A percentile compares a stretch with the other conserved stretches of the same genome.
Conservation (phyloP, 2,888 invertebrate species). For the Lydus trimaculatus region DNA sequence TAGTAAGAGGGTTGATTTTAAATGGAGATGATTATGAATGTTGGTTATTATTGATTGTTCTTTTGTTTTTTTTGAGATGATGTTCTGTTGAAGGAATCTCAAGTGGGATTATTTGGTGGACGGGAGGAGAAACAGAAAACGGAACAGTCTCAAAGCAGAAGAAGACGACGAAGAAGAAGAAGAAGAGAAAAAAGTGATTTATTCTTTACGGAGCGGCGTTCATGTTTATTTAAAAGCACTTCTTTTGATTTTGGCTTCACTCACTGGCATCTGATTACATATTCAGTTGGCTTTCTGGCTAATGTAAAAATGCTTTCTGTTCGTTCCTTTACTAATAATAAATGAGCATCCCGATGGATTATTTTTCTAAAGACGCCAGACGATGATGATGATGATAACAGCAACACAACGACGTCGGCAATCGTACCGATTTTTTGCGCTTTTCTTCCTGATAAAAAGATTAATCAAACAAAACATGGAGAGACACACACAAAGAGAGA, state of each 20-base stretch:
- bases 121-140: too few species aligned
- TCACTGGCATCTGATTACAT: conserved; percentile 51
- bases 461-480: too few species aligned
- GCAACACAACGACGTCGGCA: conserved; percentile 17
- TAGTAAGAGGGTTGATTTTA: background rate
- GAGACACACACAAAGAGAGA: too few species aligned
- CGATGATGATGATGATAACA: too few species aligned
- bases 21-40: background rate
- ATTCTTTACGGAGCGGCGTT: conserved; percentile 38
- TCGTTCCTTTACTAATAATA: conserved; percentile 52
- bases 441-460: too few species aligned
- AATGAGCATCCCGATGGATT: conserved; percentile 43
- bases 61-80: background rate
- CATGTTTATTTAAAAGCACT: conserved; percentile 52
- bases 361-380: conserved; percentile 33
- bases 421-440: too few species aligned
- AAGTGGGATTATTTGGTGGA: background rate
- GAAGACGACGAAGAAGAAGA: background rate
- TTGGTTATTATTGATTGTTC: background rate
- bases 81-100: background rate
- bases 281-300: conserved; percentile 52
- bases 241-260: conserved; percentile 52
- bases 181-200: conserved; percentile 30
- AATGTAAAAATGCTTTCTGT: conserved; percentile 55
- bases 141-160: too few species aligned